Base-by-base conservation (phyloP, 2,113 vertebrate genomes). In the Leptosomus discolor region DNA sequence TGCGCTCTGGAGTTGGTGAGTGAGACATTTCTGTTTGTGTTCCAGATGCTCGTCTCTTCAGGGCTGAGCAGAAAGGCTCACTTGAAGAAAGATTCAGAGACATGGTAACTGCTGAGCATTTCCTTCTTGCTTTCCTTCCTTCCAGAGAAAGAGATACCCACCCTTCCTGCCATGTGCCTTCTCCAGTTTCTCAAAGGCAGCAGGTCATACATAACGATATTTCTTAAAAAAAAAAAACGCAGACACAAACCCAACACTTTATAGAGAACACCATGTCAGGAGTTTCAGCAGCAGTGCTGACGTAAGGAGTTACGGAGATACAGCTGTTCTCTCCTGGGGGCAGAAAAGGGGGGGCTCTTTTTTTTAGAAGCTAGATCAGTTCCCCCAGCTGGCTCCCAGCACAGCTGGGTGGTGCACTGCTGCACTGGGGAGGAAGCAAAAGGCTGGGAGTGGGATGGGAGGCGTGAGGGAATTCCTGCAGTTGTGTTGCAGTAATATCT, bases 151-250 rank as follows among this genome's bases (percentile, higher is more conserved):
- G 61, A 39, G 65, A 64, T 79, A 83, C 39, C 91, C 89, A 80
- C 83, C 86, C 91, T 94, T 94, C 94, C 94, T 92, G 90, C 71
- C 45, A 14, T 92, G 89, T 90, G 68, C 76, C 32, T 84, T 45
- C 64, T 70, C 84, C 81, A 80, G 34, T 76, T 95, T 83, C 79
- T 73, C 57, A 73, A 48, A 80, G 30, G 56, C 60, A 58, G 58
- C 39, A 78, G 51, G 61, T 76, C 78, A 82, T 29, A 41, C 3
- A 4, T 39, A 67, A 74, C n/a, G 36, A 29, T 32, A 37, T 53
- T 94, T 85, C n/a, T 58, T 69, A 18, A 18, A 64, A 27, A 65
- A 76, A 61, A 45, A 14, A 36, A 53, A 10, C 7, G 12, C 70
- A 51, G 15, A 30, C 43, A 39, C 29, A 91, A 88, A n/a, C 46